Evolutionary conservation across 2,888 invertebrate species (phyloP), one percentile per base, ranked within the genome.

Genomic region (Archaeoteleia sp.): DNA sequence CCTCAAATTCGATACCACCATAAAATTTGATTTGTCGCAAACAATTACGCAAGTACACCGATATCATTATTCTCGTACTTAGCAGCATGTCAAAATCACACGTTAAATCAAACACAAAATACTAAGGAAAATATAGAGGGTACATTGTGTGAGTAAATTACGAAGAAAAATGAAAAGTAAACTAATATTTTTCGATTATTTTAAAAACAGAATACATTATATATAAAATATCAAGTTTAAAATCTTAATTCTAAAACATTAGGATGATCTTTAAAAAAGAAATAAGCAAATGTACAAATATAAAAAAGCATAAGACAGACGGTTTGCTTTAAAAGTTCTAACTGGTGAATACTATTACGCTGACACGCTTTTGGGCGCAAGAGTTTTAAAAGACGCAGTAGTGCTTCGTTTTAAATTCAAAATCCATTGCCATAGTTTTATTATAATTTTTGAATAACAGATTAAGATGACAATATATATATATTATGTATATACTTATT

Each of bases 81-180:
- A 91, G 82, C 0, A 93, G 79, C 20, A 88, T 88, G 2, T 87
- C 86, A 1, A 91, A 81, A 1, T 87, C 88, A 32, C 88, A 87
- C 35, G 86, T 87, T 66, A 91, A 85, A 76, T 92, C 91, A 71
- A 92, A 93, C 1, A 91, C 88, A 75, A 93, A 92, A 74, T 90
- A 91, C 92, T 93, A n/a, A n/a, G n/a, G 78, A 10, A 58, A 48
- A 45, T 40, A 34, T 29, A 23, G 32, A 32, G n/a, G 12, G n/a
- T n/a, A n/a, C n/a, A n/a, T n/a, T 15, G 12, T 34, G 20, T 7
- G 9, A 29, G 10, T 13, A 45, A 27, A 27, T 45, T 4, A 7
- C 2, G 35, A 13, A 9, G 17, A 14, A 14, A 20, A 61, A 20
- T 15, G n/a, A 9, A 2, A 6, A 7, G 13, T 20, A 25, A 9